Evolutionary conservation across 1,140 invertebrate genomes (phyloP).

Genomic region (Brachionus rotundiformis): DNA sequence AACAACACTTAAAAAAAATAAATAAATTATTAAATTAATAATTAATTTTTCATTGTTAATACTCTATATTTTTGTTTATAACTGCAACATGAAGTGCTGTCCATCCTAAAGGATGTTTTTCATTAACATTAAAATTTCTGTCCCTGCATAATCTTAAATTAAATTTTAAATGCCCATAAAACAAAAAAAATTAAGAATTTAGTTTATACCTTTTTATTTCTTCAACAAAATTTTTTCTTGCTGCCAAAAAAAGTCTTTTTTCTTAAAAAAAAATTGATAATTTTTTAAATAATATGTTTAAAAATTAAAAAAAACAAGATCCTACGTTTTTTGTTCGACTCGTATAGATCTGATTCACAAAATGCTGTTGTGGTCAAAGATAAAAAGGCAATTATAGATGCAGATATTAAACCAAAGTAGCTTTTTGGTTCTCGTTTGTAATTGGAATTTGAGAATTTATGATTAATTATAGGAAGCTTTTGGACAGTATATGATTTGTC

Average conservation of each 20-base stretch:
- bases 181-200: too few relatives aligned
- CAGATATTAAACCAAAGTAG: neutral
- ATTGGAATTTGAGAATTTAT: neutral
- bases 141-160: neutral
- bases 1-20: conserved; percentile 67
- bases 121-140: conserved; percentile 57
- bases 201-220: conserved; percentile 10
- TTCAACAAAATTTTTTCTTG: conserved; percentile 4
- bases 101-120: conserved; percentile 72
- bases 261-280: neutral
- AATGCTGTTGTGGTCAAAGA: neutral
- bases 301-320: neutral
- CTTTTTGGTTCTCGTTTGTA: neutral
- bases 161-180: too few relatives aligned
- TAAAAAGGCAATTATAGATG: neutral
- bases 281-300: neutral
- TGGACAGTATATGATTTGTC: neutral
- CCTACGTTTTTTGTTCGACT: conserved; percentile 5
- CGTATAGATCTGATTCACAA: conserved; percentile 25
- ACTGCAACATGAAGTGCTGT: conserved; percentile 80
- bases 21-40: conserved; percentile 44
- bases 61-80: conserved; percentile 70
- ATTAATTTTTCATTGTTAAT: neutral
- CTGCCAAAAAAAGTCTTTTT: conserved; percentile 27
- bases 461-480: neutral